phyloP scores from a whole-genome alignment of 2,113 vertebrate genomes.

The Trochalopteron elliotii region DNA sequence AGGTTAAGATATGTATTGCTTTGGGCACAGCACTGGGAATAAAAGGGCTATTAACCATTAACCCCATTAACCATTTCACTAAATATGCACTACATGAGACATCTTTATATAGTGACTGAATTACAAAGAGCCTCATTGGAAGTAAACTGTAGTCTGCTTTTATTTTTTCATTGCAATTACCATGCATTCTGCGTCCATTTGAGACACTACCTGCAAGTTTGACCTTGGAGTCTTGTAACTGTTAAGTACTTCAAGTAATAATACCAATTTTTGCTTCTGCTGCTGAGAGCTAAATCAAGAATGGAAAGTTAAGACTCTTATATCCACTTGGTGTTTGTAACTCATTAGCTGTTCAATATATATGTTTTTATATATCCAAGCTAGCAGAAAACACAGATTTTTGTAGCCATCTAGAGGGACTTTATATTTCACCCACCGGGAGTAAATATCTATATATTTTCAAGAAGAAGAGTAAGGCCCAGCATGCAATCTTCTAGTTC shows the following conservation, averaged over 20 bases:
- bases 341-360: not conserved
- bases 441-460: not conserved
- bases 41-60: conserved; percentile 2
- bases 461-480: not conserved
- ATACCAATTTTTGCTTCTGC: not conserved
- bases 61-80: not conserved
- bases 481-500: not conserved
- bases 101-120: conserved; percentile 23
- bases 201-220: not conserved
- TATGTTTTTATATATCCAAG: not conserved
- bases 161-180: not conserved
- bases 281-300: not conserved
- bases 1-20: not conserved
- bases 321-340: not conserved
- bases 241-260: not conserved
- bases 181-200: not conserved
- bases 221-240: not conserved
- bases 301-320: not conserved
- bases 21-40: not conserved
- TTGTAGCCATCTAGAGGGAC: not conserved
- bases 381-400: not conserved
- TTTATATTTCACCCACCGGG: not conserved
- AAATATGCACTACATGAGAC: not conserved
- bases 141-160: not conserved
- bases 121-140: not conserved